Percentiles rank a stretch among this genome's conserved stretches.
phyloP scores from a whole-genome alignment of 2,113 vertebrate genomes.

The Colius striatus region DNA sequence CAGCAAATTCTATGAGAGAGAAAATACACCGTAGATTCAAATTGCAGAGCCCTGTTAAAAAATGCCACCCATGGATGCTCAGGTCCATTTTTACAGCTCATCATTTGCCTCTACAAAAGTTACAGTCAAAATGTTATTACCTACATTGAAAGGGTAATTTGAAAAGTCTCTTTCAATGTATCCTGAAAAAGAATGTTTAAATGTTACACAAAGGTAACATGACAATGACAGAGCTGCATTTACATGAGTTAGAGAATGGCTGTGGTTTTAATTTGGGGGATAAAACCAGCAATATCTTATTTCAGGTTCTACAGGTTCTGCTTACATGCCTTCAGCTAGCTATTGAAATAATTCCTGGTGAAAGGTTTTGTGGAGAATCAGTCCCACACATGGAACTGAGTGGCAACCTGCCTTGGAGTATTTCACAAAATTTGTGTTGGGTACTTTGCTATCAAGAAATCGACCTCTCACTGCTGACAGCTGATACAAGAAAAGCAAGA shows the following conservation, averaged over 20 bases:
- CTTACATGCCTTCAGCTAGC: not conserved
- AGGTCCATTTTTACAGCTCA: not conserved
- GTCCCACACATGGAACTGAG: not conserved
- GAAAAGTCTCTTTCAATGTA: not conserved
- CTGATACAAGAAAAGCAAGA: not conserved
- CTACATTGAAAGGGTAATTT: not conserved
- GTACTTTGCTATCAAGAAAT: not conserved
- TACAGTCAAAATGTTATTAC: not conserved
- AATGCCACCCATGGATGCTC: not conserved
- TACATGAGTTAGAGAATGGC: not conserved
- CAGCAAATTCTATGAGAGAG: not conserved
- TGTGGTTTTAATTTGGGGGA: not conserved
- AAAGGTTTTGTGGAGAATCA: not conserved
- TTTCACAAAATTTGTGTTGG: not conserved
- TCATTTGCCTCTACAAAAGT: not conserved
- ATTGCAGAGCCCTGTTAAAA: not conserved
- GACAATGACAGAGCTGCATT: not conserved
- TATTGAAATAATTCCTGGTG: not conserved
- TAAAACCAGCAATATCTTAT: not conserved
- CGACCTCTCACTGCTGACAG: not conserved
- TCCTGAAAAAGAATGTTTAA: not conserved
- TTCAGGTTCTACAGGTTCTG: not conserved
- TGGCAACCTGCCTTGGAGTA: fast-evolving
- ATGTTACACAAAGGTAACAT: not conserved
- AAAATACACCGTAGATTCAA: not conserved